phyloP scores from a whole-genome alignment of 2,888 invertebrate genomes.

The Drosophila hamatofila region DNA sequence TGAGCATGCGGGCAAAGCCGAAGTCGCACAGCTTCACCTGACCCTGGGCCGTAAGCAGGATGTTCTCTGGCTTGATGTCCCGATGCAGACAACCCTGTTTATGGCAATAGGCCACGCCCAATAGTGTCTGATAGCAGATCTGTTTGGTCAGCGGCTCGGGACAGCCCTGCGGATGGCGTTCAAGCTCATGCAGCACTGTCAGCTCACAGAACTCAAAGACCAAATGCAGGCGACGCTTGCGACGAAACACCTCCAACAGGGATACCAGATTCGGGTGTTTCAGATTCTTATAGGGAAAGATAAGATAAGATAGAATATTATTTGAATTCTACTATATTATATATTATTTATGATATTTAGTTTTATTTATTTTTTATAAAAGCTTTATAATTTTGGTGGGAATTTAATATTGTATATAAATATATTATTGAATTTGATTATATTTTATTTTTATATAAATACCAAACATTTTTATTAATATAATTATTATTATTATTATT shows the following conservation, averaged over 20 bases:
- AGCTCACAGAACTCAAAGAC: constrained; percentile 99
- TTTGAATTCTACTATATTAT: too few species aligned
- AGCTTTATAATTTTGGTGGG: too few species aligned
- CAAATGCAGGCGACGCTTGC: constrained; percentile 97
- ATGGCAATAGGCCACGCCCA: constrained; percentile 98
- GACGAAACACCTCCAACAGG: constrained; percentile 97
- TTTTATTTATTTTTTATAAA: too few species aligned
- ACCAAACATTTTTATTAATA: too few species aligned
- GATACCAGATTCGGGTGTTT: constrained; percentile 99
- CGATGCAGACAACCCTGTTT: constrained; percentile 97
- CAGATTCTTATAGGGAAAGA: constrained; percentile 90
- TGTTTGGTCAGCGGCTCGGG: constrained; percentile 96
- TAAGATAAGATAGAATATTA: background rate
- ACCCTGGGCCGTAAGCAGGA: constrained; percentile 95
- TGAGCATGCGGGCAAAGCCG: constrained; percentile 98
- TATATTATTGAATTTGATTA: too few species aligned
- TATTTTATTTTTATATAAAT: too few species aligned
- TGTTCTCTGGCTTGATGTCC: constrained; percentile 99
- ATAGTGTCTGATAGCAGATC: constrained; percentile 97
- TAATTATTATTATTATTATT: too few species aligned
- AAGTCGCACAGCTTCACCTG: constrained; percentile 98
- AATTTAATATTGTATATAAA: too few species aligned
- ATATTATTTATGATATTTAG: too few species aligned
- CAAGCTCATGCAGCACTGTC: constrained; percentile 98
- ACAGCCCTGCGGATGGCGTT: constrained; percentile 96